A percentile compares a stretch with the other conserved stretches of the same genome.
Evolutionary conservation across 2,113 vertebrate species (phyloP).

Genomic region (Embiotoca jacksoni): DNA sequence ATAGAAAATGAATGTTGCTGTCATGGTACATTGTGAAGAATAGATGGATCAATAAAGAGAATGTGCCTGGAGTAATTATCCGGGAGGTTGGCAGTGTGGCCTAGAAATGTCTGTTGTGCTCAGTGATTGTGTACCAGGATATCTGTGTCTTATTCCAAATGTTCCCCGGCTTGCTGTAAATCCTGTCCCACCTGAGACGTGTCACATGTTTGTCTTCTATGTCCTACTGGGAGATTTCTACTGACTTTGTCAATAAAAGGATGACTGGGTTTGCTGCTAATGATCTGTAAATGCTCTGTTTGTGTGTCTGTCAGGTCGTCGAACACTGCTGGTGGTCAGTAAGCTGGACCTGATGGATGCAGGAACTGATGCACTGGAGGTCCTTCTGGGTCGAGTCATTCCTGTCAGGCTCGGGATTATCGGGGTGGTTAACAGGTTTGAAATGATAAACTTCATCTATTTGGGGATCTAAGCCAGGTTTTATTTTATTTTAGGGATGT

Average conservation of each 20-base stretch:
- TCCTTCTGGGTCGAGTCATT: conserved; percentile 87
- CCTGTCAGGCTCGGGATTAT: conserved; percentile 87
- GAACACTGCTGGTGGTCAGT: conserved; percentile 86
- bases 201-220: neutral
- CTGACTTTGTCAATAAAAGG: neutral
- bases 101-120: neutral
- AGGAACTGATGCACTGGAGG: conserved; percentile 86
- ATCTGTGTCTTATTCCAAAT: conserved; percentile 10
- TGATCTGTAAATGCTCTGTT: neutral
- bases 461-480: neutral
- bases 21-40: conserved; percentile 34
- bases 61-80: conserved; percentile 11
- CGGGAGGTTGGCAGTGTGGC: neutral
- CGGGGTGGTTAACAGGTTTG: conserved; percentile 88
- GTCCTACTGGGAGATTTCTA: neutral
- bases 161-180: neutral
- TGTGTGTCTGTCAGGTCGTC: conserved; percentile 78
- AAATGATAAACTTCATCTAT: neutral
- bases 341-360: conserved; percentile 90
- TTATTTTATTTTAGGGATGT: neutral
- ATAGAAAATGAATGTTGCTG: conserved; percentile 24
- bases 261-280: neutral
- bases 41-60: conserved; percentile 21
- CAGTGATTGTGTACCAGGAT: neutral
- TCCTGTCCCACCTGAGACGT: neutral